Percentiles rank a stretch among this genome's conserved stretches.
Evolutionary conservation across 2,888 invertebrate species (phyloP).

Genomic region (Dicranocentrus wangi): DNA sequence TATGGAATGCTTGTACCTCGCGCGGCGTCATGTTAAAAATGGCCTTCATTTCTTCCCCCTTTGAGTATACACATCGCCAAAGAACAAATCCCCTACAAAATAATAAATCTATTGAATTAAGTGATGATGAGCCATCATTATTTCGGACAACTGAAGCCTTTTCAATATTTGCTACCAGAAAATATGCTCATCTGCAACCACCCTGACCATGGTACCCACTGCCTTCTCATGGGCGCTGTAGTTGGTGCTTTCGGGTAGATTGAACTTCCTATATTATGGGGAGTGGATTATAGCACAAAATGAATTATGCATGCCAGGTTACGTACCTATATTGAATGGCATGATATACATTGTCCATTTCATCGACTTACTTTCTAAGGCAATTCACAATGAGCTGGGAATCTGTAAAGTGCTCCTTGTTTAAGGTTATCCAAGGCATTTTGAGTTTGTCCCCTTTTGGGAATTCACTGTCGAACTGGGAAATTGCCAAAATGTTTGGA

Average conservation of each 20-base stretch:
- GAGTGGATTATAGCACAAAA: neutral
- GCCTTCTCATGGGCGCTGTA: constrained; percentile 69
- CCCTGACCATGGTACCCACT: constrained; percentile 34
- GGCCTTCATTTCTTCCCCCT: constrained; percentile 14
- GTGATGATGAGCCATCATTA: neutral
- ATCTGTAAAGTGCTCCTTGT: constrained; percentile 67
- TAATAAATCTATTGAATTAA: neutral
- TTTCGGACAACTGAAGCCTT: neutral
- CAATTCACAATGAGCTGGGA: constrained; percentile 66
- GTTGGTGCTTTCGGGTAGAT: constrained; percentile 23
- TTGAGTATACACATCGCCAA: constrained; percentile 56
- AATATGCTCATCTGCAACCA: constrained; percentile 58
- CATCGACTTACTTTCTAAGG: constrained; percentile 57
- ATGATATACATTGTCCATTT: neutral
- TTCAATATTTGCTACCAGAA: neutral
- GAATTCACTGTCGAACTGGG: neutral
- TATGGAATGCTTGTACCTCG: neutral
- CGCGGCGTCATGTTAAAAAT: neutral
- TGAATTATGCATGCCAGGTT: neutral
- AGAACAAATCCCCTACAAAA: constrained; percentile 47
- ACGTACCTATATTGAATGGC: neutral
- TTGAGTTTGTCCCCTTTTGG: constrained; percentile 9
- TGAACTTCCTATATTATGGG: neutral
- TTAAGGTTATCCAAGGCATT: constrained; percentile 68
- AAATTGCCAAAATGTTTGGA: neutral